Conservation (phyloP, 2,888 invertebrate genomes). For the Chloroclystis v-ata region DNA sequence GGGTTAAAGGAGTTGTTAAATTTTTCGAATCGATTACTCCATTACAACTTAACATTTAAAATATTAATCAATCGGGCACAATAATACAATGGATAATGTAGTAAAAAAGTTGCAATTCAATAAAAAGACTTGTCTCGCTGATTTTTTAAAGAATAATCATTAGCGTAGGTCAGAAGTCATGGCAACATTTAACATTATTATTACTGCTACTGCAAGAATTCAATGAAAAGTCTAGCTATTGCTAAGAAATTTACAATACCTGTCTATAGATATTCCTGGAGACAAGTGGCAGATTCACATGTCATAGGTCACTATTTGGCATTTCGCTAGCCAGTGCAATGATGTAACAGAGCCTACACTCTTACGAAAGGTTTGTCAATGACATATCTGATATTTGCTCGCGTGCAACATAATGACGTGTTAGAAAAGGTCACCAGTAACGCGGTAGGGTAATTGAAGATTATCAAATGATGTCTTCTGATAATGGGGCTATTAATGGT, state of each 20-base stretch:
- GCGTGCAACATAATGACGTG: constrained; percentile 51
- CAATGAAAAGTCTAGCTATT: too few relatives aligned
- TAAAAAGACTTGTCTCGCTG: too few relatives aligned
- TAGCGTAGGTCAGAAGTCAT: too few relatives aligned
- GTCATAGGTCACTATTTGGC: constrained; percentile 72
- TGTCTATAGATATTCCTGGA: constrained; percentile 21
- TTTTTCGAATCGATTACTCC: constrained; percentile 6
- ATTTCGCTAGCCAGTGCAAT: constrained; percentile 56
- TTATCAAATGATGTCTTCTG: constrained; percentile 42
- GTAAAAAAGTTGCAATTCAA: too few relatives aligned
- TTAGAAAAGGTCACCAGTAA: constrained; percentile 53
- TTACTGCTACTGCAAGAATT: too few relatives aligned
- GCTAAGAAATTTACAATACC: too few relatives aligned
- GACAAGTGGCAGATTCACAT: constrained; percentile 52
- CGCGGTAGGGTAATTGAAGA: constrained; percentile 46
- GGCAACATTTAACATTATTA: too few relatives aligned
- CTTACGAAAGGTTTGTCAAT: constrained; percentile 61
- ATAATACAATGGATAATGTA: too few relatives aligned
- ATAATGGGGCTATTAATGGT: constrained; percentile 34
- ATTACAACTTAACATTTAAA: constrained; percentile 7
- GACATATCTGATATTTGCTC: constrained; percentile 50
- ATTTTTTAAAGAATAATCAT: too few relatives aligned
- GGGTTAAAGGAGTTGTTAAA: too few relatives aligned
- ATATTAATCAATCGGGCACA: too few relatives aligned
- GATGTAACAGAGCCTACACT: constrained; percentile 45